Base-by-base conservation (phyloP, 1,140 invertebrate genomes). In the Atta cephalotes region DNA sequence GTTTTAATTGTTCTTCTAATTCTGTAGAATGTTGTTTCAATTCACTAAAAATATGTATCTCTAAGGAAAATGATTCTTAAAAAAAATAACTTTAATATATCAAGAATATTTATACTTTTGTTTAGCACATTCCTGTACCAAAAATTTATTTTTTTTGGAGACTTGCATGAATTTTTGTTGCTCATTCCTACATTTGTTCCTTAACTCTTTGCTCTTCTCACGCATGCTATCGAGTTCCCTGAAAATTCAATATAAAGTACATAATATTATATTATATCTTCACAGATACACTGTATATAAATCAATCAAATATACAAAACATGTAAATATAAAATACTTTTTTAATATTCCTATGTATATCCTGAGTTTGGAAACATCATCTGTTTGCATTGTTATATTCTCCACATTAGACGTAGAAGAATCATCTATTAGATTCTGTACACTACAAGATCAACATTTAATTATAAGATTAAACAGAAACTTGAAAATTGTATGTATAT, bases 361-460 rank as follows among this genome's bases (percentile, higher is more conserved):
- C 31, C 78, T 31, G 18, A 95, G 81, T 0, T 90, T 91, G n/a
- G 56, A 65, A 7, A 45, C 16, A 68, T 95, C 92, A 18, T 7
- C 45, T 45, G 87, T 88, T 49, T 31, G 93, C 51, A 94, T 89
- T 0, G 96, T 89, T 91, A 96, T 94, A 60, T 95, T 91, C 21
- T 97, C 96, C 0, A 96, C 95, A 49, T 96, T 96, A 2, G 93
- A 92, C 7, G 90, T 91, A 3, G 96, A 94, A 45, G 95, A 95
- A 80, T 95, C 94, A 81, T 95, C 94, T 18, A 97, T 74, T 16
- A 97, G 92, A 62, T 93, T 95, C 85, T 96, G 95, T 25, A 97
- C 85, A 6, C 96, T 96, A n/a, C 65, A 94, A 95, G 90, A 92
- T 87, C 35, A 85, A 91, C 16, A 88, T 89, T 76, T 65, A 63